A percentile compares a stretch with the other conserved stretches of the same genome.
Evolutionary conservation across 2,888 invertebrate species (phyloP).

Genomic region (Cataglyphis cursor): DNA sequence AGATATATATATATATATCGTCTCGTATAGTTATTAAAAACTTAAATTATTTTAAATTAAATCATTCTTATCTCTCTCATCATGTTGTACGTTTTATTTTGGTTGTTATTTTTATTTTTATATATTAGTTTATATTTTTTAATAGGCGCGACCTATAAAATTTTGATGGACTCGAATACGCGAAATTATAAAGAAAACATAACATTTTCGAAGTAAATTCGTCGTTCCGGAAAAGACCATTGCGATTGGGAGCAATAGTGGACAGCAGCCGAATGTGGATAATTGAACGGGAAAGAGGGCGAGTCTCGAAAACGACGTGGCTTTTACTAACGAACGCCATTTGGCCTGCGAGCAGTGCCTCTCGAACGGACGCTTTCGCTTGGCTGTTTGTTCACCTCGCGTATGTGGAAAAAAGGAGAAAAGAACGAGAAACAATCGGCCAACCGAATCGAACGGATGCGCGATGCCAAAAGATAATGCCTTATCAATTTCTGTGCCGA

Average conservation of each 20-base stretch:
- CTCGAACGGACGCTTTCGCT: constrained; percentile 70
- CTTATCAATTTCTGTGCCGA: constrained; percentile 49
- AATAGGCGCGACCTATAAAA: constrained; percentile 8
- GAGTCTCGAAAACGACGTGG: constrained; percentile 70
- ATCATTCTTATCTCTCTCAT: background rate
- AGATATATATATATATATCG: background rate
- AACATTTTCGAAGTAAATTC: constrained; percentile 57
- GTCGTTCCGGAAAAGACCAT: constrained; percentile 28
- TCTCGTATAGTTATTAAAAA: background rate
- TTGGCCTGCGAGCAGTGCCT: constrained; percentile 67
- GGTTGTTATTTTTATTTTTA: background rate
- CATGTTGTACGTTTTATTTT: background rate
- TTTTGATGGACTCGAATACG: background rate
- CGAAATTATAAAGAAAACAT: constrained; percentile 18
- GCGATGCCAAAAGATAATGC: constrained; percentile 51
- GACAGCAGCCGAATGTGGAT: constrained; percentile 61
- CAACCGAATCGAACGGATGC: constrained; percentile 65
- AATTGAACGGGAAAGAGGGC: constrained; percentile 67
- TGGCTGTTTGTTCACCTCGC: constrained; percentile 71
- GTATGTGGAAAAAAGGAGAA: constrained; percentile 63
- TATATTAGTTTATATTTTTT: background rate
- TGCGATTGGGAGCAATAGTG: constrained; percentile 32
- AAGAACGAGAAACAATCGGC: constrained; percentile 72
- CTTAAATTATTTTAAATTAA: background rate
- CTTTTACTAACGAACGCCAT: constrained; percentile 77